Base-by-base conservation (phyloP, 2,888 invertebrate genomes). In the Chaitophorus viminalis region DNA sequence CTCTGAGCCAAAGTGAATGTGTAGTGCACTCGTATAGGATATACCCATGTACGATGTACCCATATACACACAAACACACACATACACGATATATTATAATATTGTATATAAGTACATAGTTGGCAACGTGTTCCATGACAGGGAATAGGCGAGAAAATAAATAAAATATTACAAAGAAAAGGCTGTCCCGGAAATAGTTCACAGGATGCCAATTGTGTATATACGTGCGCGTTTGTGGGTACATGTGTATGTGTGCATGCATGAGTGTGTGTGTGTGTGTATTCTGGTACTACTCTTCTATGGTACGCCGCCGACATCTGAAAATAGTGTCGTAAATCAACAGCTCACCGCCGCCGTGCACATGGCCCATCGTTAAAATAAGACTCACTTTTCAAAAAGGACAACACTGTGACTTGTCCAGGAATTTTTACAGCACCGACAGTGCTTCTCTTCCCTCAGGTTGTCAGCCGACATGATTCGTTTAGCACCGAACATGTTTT, bases 271-370 rank as follows among this genome's bases (percentile, higher is more conserved):
- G 8, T 52, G 54, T 1, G 17, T 36, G 17, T 36, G 29, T 39
- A 60, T 74, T 77, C 60, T 60, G 60, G 60, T 76, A 14, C n/a
- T 54, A 25, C 77, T 72, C 36, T 39, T 77, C 85, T 85, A 31
- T 68, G 46, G 68, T 33, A 60, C 29, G 46, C 31, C 79, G 87
- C 87, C 87, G 87, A 87, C 87, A 81, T 81, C 87, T 87, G 87
- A 87, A 87, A 87, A 87, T 87, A 87, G 87, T 87, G 87, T 87
- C 87, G 87, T 87, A 87, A 87, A 87, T 87, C 87, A 87, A 81
- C 81, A 74, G 86, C 39, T 87, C 78, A 29, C 76, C 25, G 11
- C 18, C 52, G 70, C 31, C 86, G 78, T 33, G 87, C 87, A 87
- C 87, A 87, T 87, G 87, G 87, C 87, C 87, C 31, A 74, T 74